These are phyloP conservation scores for Griposia aprilina DNA, from an alignment of 2,888 invertebrate genomes.

Conservation along the genomic window DNA sequence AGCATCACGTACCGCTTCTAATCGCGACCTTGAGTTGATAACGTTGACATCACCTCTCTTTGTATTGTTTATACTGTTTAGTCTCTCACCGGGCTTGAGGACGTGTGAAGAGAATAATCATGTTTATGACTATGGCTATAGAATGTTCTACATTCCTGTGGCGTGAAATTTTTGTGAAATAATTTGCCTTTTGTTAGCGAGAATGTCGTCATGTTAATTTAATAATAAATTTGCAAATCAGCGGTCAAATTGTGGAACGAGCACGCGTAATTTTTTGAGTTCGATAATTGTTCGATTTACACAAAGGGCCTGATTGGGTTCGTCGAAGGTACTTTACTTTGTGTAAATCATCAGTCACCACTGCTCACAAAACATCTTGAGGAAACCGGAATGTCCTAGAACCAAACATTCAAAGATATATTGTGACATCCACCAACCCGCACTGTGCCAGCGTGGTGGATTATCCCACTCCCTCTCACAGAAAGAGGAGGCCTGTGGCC, in stretches of 20 bases:
- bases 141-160: not conserved
- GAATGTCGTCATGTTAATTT: not conserved
- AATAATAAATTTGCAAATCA: not conserved
- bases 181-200: not conserved
- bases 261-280: not conserved
- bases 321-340: no score
- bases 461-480: not conserved
- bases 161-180: not conserved
- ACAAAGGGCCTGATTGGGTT: no score
- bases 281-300: not conserved
- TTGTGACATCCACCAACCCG: no score
- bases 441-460: not conserved
- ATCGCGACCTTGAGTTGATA: constrained; percentile 55
- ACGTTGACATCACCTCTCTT: constrained; percentile 52
- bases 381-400: not conserved
- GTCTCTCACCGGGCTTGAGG: constrained; percentile 7
- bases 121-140: constrained; percentile 7
- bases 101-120: constrained; percentile 15
- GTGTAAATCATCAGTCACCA: not conserved
- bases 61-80: constrained; percentile 26
- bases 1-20: constrained; percentile 50
- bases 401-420: not conserved
- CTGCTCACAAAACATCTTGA: not conserved
- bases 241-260: no score
- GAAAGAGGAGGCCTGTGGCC: not conserved